phyloP scores from a whole-genome alignment of 2,888 invertebrate genomes.

The Ectemnius continuus region DNA sequence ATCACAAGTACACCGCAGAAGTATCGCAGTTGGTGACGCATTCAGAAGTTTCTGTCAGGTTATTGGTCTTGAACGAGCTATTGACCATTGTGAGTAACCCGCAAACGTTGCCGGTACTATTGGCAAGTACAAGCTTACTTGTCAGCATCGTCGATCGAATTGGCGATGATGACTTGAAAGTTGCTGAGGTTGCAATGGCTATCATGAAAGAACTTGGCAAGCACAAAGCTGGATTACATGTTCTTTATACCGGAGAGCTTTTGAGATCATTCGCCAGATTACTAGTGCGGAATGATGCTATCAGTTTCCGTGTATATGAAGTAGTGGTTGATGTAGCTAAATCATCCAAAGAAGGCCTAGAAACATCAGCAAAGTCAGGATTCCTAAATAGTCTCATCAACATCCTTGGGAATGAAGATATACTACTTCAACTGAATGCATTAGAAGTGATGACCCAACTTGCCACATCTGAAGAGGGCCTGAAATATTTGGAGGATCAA shows the following conservation, averaged over 20 bases:
- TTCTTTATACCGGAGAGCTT: slow-evolving; percentile 80
- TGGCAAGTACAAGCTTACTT: slow-evolving; percentile 80
- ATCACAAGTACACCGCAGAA: slow-evolving; percentile 64
- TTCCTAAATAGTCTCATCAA: slow-evolving; percentile 84
- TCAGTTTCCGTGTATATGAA: slow-evolving; percentile 86
- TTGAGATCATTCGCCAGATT: slow-evolving; percentile 81
- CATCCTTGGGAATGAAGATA: slow-evolving; percentile 85
- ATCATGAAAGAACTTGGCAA: slow-evolving; percentile 80
- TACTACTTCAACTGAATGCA: slow-evolving; percentile 88
- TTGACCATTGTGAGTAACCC: slow-evolving; percentile 47
- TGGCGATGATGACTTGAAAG: slow-evolving; percentile 81
- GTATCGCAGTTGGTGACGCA: slow-evolving; percentile 62
- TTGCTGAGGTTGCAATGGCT: slow-evolving; percentile 82
- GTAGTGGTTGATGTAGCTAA: slow-evolving; percentile 83
- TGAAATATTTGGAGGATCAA: slow-evolving; percentile 85
- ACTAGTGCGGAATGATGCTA: slow-evolving; percentile 80
- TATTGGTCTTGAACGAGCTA: slow-evolving; percentile 64
- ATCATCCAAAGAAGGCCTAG: slow-evolving; percentile 81
- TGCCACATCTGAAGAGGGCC: slow-evolving; percentile 85
- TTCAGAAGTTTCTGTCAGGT: slow-evolving; percentile 58
- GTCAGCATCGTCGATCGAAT: slow-evolving; percentile 81
- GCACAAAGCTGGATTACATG: slow-evolving; percentile 76
- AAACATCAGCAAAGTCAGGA: slow-evolving; percentile 81
- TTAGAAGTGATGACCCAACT: slow-evolving; percentile 88
- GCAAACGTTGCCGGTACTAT: slow-evolving; percentile 75